A percentile compares a stretch with the other conserved stretches of the same genome.
These are phyloP conservation scores for Trichomycterus rosablanca DNA, from an alignment of 2,113 vertebrate genomes.

Conservation along the genomic window DNA sequence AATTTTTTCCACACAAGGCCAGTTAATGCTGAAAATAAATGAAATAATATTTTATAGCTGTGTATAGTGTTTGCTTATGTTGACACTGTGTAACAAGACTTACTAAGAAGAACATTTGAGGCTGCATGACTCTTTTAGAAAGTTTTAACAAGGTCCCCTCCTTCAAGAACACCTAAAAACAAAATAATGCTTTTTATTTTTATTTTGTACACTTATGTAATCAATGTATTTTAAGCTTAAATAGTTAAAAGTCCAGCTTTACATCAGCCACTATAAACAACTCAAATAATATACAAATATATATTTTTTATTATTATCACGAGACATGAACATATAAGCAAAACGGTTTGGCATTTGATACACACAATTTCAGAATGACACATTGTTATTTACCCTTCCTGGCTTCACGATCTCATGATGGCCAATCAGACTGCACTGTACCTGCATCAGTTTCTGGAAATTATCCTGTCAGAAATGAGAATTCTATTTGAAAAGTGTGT, in stretches of 20 bases:
- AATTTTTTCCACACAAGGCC: too few species aligned
- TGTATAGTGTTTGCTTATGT: too few species aligned
- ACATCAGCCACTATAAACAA: too few species aligned
- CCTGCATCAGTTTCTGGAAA: constrained; percentile 96
- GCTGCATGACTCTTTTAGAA: constrained; percentile 96
- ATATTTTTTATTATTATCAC: too few species aligned
- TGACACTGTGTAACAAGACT: too few species aligned
- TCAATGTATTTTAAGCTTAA: too few species aligned
- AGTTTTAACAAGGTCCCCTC: constrained; percentile 95
- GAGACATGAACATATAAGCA: background rate
- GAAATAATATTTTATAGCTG: too few species aligned
- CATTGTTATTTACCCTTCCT: constrained; percentile 72
- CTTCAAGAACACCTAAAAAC: constrained; percentile 89
- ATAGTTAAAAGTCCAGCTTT: too few species aligned
- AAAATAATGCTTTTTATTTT: background rate
- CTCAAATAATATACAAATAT: too few species aligned
- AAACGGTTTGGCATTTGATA: background rate
- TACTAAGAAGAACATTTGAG: constrained; percentile 95
- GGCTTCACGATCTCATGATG: constrained; percentile 96
- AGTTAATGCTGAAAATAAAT: too few species aligned
- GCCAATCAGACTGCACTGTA: constrained; percentile 91
- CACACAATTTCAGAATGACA: background rate
- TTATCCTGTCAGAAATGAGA: constrained; percentile 77
- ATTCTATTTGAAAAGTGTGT: background rate
- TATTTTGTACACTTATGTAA: too few species aligned